Conservation (phyloP, 2,113 vertebrate genomes). For the Maccullochella peelii region DNA sequence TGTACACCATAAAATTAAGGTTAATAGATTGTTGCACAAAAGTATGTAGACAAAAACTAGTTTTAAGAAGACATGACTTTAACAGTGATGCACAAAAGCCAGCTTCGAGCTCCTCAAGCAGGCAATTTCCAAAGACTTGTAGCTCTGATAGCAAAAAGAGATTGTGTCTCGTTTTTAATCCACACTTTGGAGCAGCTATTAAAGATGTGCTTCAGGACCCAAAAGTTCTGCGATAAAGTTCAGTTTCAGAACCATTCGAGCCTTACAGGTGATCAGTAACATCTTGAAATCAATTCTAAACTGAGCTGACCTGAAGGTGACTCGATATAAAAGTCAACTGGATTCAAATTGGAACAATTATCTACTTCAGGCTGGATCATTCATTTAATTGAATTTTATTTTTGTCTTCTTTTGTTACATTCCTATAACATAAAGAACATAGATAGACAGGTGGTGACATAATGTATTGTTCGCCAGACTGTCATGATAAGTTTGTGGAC, state of each 20-base stretch:
- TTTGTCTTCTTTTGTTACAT: not conserved
- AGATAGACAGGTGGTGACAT: not conserved
- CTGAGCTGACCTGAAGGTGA: not conserved
- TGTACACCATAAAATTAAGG: not conserved
- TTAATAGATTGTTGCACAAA: not conserved
- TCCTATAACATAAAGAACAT: not conserved
- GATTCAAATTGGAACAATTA: constrained; percentile 30
- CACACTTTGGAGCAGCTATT: constrained; percentile 4
- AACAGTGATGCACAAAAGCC: not conserved
- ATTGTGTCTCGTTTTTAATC: constrained; percentile 30
- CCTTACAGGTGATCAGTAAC: not conserved
- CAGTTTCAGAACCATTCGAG: constrained; percentile 1
- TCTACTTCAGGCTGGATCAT: not conserved
- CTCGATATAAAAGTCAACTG: constrained; percentile 1
- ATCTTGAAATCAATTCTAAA: constrained; percentile 2
- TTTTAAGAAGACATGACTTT: not conserved
- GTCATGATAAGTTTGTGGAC: not conserved
- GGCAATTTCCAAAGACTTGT: constrained; percentile 14
- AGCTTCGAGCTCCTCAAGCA: constrained; percentile 2
- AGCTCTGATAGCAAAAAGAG: constrained; percentile 2
- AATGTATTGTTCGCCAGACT: not conserved
- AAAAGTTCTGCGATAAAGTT: not conserved
- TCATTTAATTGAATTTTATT: not conserved
- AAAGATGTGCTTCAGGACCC: constrained; percentile 23
- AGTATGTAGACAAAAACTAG: not conserved